Percentiles rank a stretch among this genome's conserved stretches.
These are phyloP conservation scores for Eilema caniola DNA, from an alignment of 2,888 invertebrate genomes.

Conservation along the genomic window DNA sequence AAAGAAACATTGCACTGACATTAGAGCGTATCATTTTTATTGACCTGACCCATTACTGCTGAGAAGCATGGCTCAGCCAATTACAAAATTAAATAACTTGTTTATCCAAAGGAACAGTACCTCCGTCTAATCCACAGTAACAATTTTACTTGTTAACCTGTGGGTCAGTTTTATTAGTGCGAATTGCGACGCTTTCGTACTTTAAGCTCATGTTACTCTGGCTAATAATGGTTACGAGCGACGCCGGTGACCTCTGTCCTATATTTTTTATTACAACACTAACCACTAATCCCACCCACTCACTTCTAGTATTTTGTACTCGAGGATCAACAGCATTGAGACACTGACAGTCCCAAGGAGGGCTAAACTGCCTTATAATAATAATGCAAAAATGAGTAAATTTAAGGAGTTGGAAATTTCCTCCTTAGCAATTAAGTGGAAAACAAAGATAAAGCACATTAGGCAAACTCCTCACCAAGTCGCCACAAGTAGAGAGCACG, in stretches of 20 bases:
- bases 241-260: not conserved
- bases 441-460: no score
- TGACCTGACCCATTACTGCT: not conserved
- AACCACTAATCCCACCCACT: not conserved
- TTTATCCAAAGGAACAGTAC: constrained; percentile 23
- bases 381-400: no score
- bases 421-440: not conserved
- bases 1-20: not conserved
- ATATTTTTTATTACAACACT: not conserved
- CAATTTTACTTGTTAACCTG: constrained; percentile 36
- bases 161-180: constrained; percentile 33
- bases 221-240: constrained; percentile 6
- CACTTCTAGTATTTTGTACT: not conserved
- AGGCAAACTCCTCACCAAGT: no score
- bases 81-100: constrained; percentile 5
- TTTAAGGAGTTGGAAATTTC: not conserved
- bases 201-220: constrained; percentile 18
- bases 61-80: not conserved
- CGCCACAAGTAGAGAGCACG: no score
- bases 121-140: constrained; percentile 12
- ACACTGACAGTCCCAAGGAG: not conserved
- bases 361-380: not conserved
- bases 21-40: not conserved
- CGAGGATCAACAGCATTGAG: not conserved
- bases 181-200: constrained; percentile 26